Conservation (phyloP, 2,797 vertebrate genomes). For the Allobates femoralis region DNA sequence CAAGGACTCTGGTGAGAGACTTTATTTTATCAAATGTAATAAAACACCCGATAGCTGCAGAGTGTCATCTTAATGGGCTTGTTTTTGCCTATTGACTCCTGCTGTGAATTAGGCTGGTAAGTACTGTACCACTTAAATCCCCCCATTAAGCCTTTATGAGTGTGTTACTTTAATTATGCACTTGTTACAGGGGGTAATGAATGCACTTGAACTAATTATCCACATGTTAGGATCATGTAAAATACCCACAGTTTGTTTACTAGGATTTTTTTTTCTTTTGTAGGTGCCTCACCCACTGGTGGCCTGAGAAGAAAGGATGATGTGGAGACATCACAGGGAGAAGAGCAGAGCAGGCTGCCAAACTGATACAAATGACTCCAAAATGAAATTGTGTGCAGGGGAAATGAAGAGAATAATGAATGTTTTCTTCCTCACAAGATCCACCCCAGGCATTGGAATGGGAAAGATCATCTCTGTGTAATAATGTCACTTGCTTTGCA, state of each 20-base stretch:
- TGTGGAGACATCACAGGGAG: constrained; percentile 18
- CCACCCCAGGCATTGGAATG: constrained; percentile 50
- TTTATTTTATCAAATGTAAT: constrained; percentile 68
- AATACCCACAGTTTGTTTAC: constrained; percentile 80
- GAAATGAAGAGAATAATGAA: constrained; percentile 59
- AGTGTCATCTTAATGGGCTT: constrained; percentile 19
- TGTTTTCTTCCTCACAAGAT: constrained; percentile 51
- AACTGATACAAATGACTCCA: constrained; percentile 41
- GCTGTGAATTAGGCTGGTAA: constrained; percentile 78
- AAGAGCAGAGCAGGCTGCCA: constrained; percentile 5
- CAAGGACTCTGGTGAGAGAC: constrained; percentile 62
- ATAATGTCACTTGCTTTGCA: constrained; percentile 40
- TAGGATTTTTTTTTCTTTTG: constrained; percentile 47
- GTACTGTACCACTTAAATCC: constrained; percentile 82
- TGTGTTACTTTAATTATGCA: constrained; percentile 94
- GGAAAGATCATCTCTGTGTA: constrained; percentile 31
- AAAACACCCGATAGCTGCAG: constrained; percentile 61
- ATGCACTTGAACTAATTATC: constrained; percentile 93
- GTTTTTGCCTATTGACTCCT: constrained; percentile 65
- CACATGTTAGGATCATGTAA: constrained; percentile 86
- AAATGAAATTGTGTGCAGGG: constrained; percentile 53
- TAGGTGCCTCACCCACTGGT: constrained; percentile 34
- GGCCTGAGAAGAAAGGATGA: constrained; percentile 58
- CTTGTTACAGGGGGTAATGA: constrained; percentile 91
- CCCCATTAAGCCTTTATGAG: constrained; percentile 85